Conservation (phyloP, 2,888 invertebrate species). For the Apantesis nais region DNA sequence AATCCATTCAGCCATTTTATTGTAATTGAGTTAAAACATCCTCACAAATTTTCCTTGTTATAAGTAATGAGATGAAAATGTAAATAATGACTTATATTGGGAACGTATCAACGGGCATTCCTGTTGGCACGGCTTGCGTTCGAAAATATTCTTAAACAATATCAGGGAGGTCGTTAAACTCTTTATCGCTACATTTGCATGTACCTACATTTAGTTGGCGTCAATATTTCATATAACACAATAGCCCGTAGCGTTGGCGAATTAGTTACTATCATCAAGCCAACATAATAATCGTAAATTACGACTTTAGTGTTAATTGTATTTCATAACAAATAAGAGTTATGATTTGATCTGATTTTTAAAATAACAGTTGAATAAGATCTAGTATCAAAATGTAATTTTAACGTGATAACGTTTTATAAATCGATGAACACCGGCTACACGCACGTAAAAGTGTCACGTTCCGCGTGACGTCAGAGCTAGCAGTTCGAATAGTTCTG, state of each 20-base stretch:
- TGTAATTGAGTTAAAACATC: neutral
- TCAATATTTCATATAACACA: slow-evolving; percentile 6
- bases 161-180: slow-evolving; percentile 50
- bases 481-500: too few relatives aligned
- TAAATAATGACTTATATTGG: slow-evolving; percentile 6
- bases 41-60: neutral
- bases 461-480: too few relatives aligned
- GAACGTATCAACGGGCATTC: slow-evolving; percentile 26
- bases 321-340: neutral
- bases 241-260: neutral
- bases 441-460: too few relatives aligned
- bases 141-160: slow-evolving; percentile 40
- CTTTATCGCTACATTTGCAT: slow-evolving; percentile 47
- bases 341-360: neutral
- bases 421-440: too few relatives aligned
- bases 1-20: too few relatives aligned
- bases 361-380: neutral
- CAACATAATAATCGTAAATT: neutral
- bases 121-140: slow-evolving; percentile 26
- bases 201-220: slow-evolving; percentile 6
- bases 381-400: neutral
- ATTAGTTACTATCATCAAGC: neutral
- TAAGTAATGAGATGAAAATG: neutral
- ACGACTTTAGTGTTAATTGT: neutral
- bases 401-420: too few relatives aligned